A percentile compares a stretch with the other conserved stretches of the same genome.
phyloP scores from a whole-genome alignment of 2,797 vertebrate species.

The Lagodon rhomboides region DNA sequence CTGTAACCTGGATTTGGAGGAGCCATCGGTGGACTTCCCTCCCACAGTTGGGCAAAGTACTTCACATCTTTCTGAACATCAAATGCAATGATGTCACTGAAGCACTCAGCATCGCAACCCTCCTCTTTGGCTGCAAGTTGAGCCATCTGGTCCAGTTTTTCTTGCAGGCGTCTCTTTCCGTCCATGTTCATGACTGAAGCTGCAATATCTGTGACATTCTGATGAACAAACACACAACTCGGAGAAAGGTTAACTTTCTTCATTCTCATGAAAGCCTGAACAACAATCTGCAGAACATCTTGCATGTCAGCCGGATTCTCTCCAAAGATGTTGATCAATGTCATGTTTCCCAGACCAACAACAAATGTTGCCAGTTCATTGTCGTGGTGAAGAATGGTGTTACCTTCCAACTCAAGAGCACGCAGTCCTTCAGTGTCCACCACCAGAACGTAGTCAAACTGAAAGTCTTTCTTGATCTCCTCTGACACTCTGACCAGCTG shows the following conservation, averaged over 20 bases:
- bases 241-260: conserved; percentile 80
- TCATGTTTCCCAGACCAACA: conserved; percentile 86
- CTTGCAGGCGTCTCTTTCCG: conserved; percentile 73
- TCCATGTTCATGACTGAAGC: conserved; percentile 83
- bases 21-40: conserved; percentile 86
- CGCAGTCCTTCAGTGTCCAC: conserved; percentile 87
- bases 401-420: conserved; percentile 73
- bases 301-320: conserved; percentile 88
- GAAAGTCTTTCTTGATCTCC: conserved; percentile 53
- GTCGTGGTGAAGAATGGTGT: conserved; percentile 73
- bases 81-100: conserved; percentile 84
- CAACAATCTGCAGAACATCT: conserved; percentile 84
- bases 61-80: conserved; percentile 81
- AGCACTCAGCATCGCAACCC: conserved; percentile 61
- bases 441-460: conserved; percentile 67
- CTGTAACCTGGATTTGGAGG: conserved; percentile 85
- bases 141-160: conserved; percentile 85
- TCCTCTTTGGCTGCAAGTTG: conserved; percentile 81
- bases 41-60: conserved; percentile 86
- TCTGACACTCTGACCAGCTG: conserved; percentile 81
- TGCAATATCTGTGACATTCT: conserved; percentile 74
- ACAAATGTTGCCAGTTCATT: conserved; percentile 88
- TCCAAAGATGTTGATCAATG: conserved; percentile 87
- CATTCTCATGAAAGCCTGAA: conserved; percentile 88
- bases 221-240: conserved; percentile 78